Evolutionary conservation across 2,797 vertebrate genomes (phyloP).

Genomic region (Prunella strophiata): DNA sequence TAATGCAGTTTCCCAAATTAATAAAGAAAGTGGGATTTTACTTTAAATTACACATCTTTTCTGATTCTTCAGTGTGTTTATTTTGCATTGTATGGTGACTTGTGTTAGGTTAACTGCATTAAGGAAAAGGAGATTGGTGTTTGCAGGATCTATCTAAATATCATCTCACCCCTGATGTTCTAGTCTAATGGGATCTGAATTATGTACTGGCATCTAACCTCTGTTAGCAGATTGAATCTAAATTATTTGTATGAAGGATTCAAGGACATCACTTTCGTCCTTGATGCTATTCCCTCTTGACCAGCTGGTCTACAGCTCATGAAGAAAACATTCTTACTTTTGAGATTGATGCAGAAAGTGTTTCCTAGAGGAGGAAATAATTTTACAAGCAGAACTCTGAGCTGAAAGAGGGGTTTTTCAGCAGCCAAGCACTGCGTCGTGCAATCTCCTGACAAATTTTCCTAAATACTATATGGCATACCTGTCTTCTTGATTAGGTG

Average conservation of each 20-base stretch:
- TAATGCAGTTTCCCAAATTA: neutral
- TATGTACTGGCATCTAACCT: constrained; percentile 5
- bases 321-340: neutral
- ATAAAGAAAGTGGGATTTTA: neutral
- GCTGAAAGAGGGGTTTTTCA: neutral
- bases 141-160: constrained; percentile 38
- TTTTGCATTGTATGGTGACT: neutral
- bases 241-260: constrained; percentile 24
- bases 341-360: neutral
- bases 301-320: neutral
- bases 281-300: constrained; percentile 30
- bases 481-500: neutral
- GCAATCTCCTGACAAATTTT: neutral
- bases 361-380: neutral
- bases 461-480: neutral
- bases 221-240: constrained; percentile 50
- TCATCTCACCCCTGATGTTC: neutral
- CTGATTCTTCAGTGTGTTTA: neutral
- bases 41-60: neutral
- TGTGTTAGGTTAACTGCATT: constrained; percentile 39
- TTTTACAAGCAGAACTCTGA: neutral
- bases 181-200: constrained; percentile 61
- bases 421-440: neutral
- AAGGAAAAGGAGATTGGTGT: constrained; percentile 17
- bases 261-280: constrained; percentile 25